phyloP scores from a whole-genome alignment of 64 coral and sea anemone species.

The Pocillopora damicornis region DNA sequence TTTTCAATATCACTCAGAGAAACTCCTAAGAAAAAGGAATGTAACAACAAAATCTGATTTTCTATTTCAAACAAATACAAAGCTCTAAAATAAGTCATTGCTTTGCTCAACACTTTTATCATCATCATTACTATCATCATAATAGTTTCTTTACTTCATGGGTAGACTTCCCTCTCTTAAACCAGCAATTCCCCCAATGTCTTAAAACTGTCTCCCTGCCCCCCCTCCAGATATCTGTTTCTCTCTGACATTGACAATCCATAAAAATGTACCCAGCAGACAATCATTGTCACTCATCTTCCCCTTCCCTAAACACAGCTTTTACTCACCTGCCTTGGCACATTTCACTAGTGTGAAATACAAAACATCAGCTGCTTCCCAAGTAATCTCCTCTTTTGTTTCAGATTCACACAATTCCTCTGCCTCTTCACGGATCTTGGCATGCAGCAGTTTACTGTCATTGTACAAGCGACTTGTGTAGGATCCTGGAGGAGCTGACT shows the following conservation, averaged over 20 bases:
- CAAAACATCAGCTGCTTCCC: conserved; percentile 58
- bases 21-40: conserved; percentile 26
- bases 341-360: conserved; percentile 68
- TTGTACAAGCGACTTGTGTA: conserved; percentile 58
- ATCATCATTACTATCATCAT: too few relatives aligned
- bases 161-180: too few relatives aligned
- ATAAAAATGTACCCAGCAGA: neutral
- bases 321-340: conserved; percentile 46
- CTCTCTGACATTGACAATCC: neutral
- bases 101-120: too few relatives aligned
- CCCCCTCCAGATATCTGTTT: too few relatives aligned
- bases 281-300: neutral
- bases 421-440: conserved; percentile 53
- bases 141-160: too few relatives aligned
- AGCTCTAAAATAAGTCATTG: too few relatives aligned
- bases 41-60: neutral
- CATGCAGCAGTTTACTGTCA: conserved; percentile 38
- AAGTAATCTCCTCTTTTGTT: conserved; percentile 51
- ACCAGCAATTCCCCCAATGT: too few relatives aligned
- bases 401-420: conserved; percentile 47
- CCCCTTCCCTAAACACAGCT: neutral
- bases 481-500: conserved; percentile 45
- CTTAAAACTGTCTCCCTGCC: too few relatives aligned
- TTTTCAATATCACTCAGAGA: conserved; percentile 52
- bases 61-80: too few relatives aligned